Evolutionary conservation across 2,888 invertebrate genomes (phyloP).

Genomic region (Globia sparganii): DNA sequence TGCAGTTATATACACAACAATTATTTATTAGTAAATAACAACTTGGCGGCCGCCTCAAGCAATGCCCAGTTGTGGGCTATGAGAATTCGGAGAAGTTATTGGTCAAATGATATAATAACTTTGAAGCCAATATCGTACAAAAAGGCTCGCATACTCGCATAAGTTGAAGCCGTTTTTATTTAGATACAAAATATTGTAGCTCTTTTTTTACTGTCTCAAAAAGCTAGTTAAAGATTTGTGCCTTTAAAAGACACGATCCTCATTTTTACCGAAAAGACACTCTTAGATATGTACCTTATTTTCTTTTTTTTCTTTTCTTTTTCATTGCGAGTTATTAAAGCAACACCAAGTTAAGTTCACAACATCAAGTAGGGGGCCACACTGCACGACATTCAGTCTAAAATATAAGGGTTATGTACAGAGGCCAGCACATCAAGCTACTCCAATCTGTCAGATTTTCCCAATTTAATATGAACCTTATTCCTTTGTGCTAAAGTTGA

Average conservation of each 20-base stretch:
- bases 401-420: neutral
- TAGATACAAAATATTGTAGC: neutral
- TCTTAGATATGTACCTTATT: neutral
- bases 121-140: neutral
- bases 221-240: neutral
- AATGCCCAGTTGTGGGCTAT: neutral
- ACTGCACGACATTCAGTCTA: slow-evolving; percentile 47
- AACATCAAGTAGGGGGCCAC: slow-evolving; percentile 48
- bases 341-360: slow-evolving; percentile 60
- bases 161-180: neutral
- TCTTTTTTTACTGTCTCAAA: neutral
- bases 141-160: neutral
- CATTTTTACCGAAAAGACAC: neutral
- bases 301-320: too few relatives aligned
- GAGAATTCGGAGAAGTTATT: too few relatives aligned
- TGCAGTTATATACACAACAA: slow-evolving; percentile 72
- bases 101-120: neutral
- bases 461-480: too few relatives aligned
- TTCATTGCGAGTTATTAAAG: slow-evolving; percentile 47
- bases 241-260: neutral
- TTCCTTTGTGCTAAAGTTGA: too few relatives aligned
- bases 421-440: too few relatives aligned
- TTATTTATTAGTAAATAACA: slow-evolving; percentile 57
- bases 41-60: slow-evolving; percentile 35
- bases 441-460: too few relatives aligned